Evolutionary conservation across 2,888 invertebrate species (phyloP).

Genomic region (Aspidiotus rigidus): DNA sequence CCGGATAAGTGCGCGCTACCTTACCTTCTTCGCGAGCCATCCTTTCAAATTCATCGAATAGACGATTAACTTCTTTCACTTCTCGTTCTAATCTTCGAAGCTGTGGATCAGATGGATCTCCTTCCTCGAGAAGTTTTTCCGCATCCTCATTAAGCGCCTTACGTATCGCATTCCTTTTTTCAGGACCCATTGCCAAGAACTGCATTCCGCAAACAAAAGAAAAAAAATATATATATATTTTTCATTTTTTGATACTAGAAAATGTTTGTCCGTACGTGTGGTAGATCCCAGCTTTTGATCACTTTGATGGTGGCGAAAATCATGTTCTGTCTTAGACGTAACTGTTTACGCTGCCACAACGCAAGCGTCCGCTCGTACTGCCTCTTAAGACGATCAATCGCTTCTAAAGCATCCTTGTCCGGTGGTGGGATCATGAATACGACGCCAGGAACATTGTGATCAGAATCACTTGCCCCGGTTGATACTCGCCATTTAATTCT

Average conservation of each 20-base stretch:
- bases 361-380: constrained; percentile 80
- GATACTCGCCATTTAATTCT: constrained; percentile 88
- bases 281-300: constrained; percentile 74
- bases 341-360: constrained; percentile 91
- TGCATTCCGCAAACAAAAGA: constrained; percentile 41
- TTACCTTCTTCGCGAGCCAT: constrained; percentile 74
- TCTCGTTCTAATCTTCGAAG: constrained; percentile 75
- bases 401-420: constrained; percentile 81
- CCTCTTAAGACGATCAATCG: constrained; percentile 67
- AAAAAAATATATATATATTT: neutral
- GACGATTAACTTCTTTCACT: constrained; percentile 88
- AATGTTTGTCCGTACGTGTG: constrained; percentile 50
- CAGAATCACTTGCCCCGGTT: constrained; percentile 67
- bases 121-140: constrained; percentile 85
- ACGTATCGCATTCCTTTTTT: constrained; percentile 88
- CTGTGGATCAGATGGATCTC: constrained; percentile 93
- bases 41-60: constrained; percentile 86
- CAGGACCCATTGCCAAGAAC: constrained; percentile 92
- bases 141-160: constrained; percentile 95
- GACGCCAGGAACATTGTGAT: constrained; percentile 83
- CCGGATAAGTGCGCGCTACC: constrained; percentile 34
- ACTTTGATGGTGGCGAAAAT: constrained; percentile 97
- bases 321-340: constrained; percentile 93
- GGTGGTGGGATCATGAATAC: constrained; percentile 93
- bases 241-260: neutral